Evolutionary conservation across 2,113 vertebrate genomes (phyloP), one percentile per base, ranked within the genome.

Genomic region (Malurus melanocephalus): DNA sequence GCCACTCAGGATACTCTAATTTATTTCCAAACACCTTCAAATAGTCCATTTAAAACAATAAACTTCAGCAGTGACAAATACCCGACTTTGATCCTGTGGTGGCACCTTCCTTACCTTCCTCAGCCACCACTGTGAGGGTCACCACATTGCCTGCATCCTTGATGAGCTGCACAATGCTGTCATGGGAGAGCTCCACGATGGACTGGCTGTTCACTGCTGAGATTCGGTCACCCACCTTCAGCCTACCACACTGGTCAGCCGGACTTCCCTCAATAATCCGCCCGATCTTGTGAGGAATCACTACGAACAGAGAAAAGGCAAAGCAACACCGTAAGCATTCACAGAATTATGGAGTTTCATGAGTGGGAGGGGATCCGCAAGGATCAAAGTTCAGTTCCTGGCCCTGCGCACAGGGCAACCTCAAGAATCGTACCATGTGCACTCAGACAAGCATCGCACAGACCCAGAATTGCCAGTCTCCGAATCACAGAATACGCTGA

Each of bases 221-320:
- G 95, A 99, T 99, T 10, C 98, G 98, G 67, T 99, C 99, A 1
- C 99, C 99, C 74, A 99, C 98, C 55, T 99, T 99, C 92, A 99
- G 97, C 94, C 94, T 98, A 66, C 99, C 98, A 28, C 98, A 97
- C 23, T 97, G 99, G 88, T 99, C 99, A 1, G 99, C 99, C 0
- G 99, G 99, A 88, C 99, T 99, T 67, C 99, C 98, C 9, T 99
- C 99, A 12, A 99, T 99, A 40, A 99, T 98, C 21, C 99, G 98
- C 17, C 99, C 99, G 2, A 99, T 99, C 97, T 99, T 99, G 96
- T 99, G 99, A 60, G 99, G 99, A 74, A 99, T 99, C 43, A 99
- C 99, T 99, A 68, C 38, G 67, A 79, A 67, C 7, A 18, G 78
- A 89, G 51, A 92, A 72, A 64, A 95, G 11, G 23, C 33, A 66